A percentile compares a stretch with the other conserved stretches of the same genome.
Evolutionary conservation across 2,797 vertebrate genomes (phyloP).

Genomic region (Petrocephalus sullivani): DNA sequence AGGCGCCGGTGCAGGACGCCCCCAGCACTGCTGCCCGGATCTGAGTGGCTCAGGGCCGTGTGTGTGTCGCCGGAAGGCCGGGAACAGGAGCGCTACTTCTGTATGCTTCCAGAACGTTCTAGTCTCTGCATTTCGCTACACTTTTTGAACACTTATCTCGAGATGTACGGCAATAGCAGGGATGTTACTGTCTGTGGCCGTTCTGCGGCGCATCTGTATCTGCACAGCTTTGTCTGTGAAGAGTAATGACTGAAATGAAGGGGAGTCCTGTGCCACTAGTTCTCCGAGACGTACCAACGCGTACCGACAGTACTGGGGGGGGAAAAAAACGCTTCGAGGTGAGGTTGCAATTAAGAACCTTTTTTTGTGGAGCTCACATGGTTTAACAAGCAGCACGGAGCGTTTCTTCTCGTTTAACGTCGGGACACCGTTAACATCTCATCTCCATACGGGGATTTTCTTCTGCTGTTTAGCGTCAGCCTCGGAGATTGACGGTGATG

Average conservation of each 20-base stretch:
- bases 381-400: neutral
- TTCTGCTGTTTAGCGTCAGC: constrained; percentile 45
- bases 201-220: neutral
- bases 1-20: constrained; percentile 52
- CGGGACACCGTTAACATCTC: constrained; percentile 9
- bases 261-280: neutral
- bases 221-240: neutral
- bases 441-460: constrained; percentile 50
- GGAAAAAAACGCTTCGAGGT: constrained; percentile 7
- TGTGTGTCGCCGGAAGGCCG: constrained; percentile 26
- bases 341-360: constrained; percentile 18
- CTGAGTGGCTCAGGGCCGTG: constrained; percentile 35
- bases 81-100: neutral
- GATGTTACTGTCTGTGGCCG: neutral
- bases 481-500: constrained; percentile 63
- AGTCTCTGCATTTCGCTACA: neutral
- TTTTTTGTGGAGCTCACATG: neutral
- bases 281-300: neutral
- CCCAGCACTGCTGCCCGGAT: constrained; percentile 22
- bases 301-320: neutral
- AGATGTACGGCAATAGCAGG: neutral
- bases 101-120: neutral
- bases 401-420: neutral
- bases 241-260: neutral
- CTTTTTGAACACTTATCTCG: neutral